Evolutionary conservation across 2,888 invertebrate genomes (phyloP).

Genomic region (Acrocyrtus sp.): DNA sequence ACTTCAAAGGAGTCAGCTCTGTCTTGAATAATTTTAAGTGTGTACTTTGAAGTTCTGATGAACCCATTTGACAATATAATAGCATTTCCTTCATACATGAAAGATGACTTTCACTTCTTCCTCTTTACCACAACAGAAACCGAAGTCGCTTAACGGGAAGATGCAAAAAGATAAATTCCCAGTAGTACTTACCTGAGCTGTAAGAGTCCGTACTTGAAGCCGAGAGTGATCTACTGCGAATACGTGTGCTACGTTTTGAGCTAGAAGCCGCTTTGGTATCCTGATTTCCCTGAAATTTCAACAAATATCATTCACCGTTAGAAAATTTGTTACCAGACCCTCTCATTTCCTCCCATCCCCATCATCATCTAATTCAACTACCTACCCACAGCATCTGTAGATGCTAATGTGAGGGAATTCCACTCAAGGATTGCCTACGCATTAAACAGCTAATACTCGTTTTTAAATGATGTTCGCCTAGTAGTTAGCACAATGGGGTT

Average conservation of each 20-base stretch:
- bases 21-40: too few relatives aligned
- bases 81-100: slow-evolving; percentile 13
- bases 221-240: slow-evolving; percentile 89
- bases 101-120: slow-evolving; percentile 4
- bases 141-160: background rate
- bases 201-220: slow-evolving; percentile 96
- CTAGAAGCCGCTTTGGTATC: slow-evolving; percentile 74
- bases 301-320: slow-evolving; percentile 8
- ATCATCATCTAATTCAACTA: too few relatives aligned
- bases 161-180: too few relatives aligned
- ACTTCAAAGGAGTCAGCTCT: too few relatives aligned
- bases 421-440: too few relatives aligned
- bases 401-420: too few relatives aligned
- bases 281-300: slow-evolving; percentile 44
- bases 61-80: slow-evolving; percentile 3
- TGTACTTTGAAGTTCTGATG: background rate
- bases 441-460: too few relatives aligned
- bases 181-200: slow-evolving; percentile 78
- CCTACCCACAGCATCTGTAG: too few relatives aligned
- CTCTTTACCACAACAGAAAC: slow-evolving; percentile 30
- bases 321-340: too few relatives aligned
- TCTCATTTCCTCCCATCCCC: too few relatives aligned
- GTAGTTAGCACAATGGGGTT: too few relatives aligned
- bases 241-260: slow-evolving; percentile 86
- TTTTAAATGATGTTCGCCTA: too few relatives aligned